A percentile compares a stretch with the other conserved stretches of the same genome.
Evolutionary conservation across 2,888 invertebrate species (phyloP).

Genomic region (Agapostemon virescens): DNA sequence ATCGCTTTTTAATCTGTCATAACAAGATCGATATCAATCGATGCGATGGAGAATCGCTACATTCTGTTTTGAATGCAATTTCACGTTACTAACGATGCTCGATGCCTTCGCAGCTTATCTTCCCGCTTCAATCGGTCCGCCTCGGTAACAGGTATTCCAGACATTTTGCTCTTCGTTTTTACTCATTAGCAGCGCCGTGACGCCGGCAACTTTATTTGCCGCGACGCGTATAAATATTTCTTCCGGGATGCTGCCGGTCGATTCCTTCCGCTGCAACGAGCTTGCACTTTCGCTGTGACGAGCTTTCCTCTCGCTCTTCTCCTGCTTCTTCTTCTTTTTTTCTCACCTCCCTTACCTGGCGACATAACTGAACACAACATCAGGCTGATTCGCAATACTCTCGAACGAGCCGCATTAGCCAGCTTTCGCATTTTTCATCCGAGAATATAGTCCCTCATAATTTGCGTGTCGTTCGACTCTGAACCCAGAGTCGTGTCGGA

Average conservation of each 20-base stretch:
- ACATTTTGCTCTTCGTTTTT: neutral
- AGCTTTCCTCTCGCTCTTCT: neutral
- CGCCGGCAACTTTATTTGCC: neutral
- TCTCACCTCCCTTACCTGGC: neutral
- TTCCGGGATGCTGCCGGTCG: slow-evolving; percentile 17
- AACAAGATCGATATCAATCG: neutral
- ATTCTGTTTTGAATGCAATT: neutral
- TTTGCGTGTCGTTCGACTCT: neutral
- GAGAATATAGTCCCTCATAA: slow-evolving; percentile 4
- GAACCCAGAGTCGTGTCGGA: neutral
- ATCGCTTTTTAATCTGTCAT: neutral
- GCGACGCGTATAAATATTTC: slow-evolving; percentile 12
- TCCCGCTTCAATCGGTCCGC: neutral
- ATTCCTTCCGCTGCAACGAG: slow-evolving; percentile 25
- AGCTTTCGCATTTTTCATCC: slow-evolving; percentile 22
- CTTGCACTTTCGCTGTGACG: slow-evolving; percentile 20
- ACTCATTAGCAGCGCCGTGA: slow-evolving; percentile 7
- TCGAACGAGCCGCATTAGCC: slow-evolving; percentile 36
- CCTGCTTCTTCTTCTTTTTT: neutral
- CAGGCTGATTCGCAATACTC: slow-evolving; percentile 14
- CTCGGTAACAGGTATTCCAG: neutral
- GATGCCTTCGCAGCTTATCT: slow-evolving; percentile 5
- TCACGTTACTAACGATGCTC: neutral
- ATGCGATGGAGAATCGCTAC: neutral
- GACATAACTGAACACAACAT: slow-evolving; percentile 19